phyloP scores from a whole-genome alignment of 2,888 invertebrate species.

The Meiosimyza platycephala region DNA sequence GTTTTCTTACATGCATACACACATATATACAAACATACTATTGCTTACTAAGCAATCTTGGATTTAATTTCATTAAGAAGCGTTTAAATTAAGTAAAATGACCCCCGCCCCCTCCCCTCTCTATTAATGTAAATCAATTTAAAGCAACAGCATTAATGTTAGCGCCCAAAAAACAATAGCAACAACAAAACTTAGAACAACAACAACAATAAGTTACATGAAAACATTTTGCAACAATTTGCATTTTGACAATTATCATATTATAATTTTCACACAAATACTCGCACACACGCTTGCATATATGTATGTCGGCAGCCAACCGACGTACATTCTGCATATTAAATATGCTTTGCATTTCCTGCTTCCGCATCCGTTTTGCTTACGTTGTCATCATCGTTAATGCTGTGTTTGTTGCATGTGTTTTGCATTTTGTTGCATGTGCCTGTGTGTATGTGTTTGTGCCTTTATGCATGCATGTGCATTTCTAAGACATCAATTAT shows the following conservation, averaged over 20 bases:
- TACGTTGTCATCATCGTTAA: slow-evolving; percentile 29
- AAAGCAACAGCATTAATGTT: not conserved
- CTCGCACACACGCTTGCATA: not conserved
- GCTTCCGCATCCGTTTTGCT: slow-evolving; percentile 36
- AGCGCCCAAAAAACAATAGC: not conserved
- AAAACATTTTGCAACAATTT: slow-evolving; percentile 23
- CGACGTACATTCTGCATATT: slow-evolving; percentile 11
- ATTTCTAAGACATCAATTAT: slow-evolving; percentile 33
- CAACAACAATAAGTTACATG: slow-evolving; percentile 13
- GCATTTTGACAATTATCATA: slow-evolving; percentile 22
- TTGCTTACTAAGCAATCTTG: not conserved
- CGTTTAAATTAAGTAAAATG: slow-evolving; percentile 1
- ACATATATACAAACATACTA: not conserved
- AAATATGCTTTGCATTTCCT: slow-evolving; percentile 38
- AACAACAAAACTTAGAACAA: not conserved
- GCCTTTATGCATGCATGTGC: not conserved
- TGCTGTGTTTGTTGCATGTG: not conserved
- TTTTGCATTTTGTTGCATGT: not conserved
- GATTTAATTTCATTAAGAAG: not conserved
- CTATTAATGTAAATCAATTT: no score
- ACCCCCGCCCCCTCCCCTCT: no score
- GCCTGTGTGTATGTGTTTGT: not conserved
- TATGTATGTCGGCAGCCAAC: not conserved
- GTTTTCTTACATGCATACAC: no score
- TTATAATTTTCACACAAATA: slow-evolving; percentile 14